Evolutionary conservation across 2,797 vertebrate genomes (phyloP).

Genomic region (Syncerus caffer): DNA sequence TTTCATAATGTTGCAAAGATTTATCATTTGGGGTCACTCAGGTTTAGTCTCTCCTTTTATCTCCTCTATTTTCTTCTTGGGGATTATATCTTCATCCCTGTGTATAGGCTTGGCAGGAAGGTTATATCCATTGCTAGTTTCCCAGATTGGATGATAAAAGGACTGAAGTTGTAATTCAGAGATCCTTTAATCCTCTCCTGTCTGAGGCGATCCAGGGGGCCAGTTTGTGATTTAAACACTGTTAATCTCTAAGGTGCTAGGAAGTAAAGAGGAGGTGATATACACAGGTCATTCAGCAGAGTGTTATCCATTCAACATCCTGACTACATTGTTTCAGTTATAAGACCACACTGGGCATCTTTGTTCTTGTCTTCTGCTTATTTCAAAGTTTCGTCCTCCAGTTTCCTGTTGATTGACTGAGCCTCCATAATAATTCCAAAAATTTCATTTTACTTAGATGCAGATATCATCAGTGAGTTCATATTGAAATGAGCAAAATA

Average conservation of each 20-base stretch:
- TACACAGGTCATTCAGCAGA: background rate
- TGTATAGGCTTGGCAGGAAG: background rate
- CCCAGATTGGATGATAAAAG: background rate
- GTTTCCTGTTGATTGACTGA: background rate
- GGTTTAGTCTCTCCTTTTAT: background rate
- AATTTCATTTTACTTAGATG: background rate
- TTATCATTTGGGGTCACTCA: background rate
- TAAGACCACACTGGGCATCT: no score
- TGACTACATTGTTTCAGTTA: background rate
- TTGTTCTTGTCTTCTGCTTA: background rate
- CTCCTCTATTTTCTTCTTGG: background rate
- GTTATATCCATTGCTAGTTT: background rate
- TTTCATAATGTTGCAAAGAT: background rate
- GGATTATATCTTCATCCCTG: background rate
- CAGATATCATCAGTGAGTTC: background rate
- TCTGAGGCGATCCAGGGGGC: fast-evolving
- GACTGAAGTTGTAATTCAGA: background rate
- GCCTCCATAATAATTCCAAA: background rate
- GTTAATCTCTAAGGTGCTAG: background rate
- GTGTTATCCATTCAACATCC: background rate
- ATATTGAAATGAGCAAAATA: background rate
- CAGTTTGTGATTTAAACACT: background rate
- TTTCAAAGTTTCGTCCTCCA: background rate
- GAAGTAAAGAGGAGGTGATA: background rate
- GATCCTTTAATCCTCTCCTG: background rate